Conservation (phyloP, 2,797 vertebrate species). For the Margarornis squamiger region DNA sequence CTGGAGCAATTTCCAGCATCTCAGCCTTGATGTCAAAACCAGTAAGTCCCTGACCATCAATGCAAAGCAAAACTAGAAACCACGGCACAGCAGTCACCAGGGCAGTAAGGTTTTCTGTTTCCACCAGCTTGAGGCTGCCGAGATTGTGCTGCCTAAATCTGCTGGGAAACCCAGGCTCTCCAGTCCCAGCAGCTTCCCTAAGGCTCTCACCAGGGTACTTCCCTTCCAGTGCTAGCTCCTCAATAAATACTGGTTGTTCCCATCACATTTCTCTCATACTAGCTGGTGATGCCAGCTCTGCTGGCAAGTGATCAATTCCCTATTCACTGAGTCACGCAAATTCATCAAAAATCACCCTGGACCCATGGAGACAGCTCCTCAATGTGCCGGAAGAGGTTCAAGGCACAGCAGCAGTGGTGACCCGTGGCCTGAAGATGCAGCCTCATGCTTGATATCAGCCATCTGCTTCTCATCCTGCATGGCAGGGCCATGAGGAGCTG, state of each 20-base stretch:
- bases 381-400: fast-evolving
- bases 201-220: neutral
- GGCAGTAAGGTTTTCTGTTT: neutral
- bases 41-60: neutral
- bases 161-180: neutral
- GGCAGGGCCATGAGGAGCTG: neutral
- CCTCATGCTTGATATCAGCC: neutral
- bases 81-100: neutral
- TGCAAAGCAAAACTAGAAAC: neutral
- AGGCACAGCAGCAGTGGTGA: neutral
- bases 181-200: fast-evolving
- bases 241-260: neutral
- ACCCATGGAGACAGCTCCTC: neutral
- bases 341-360: neutral
- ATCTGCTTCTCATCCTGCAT: neutral
- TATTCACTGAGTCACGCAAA: neutral
- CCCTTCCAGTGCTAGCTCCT: neutral
- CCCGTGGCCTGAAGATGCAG: neutral
- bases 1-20: neutral
- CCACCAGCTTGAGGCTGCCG: neutral
- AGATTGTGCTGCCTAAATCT: neutral
- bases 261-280: neutral
- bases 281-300: neutral
- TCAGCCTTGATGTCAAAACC: neutral
- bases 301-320: neutral